phyloP scores from a whole-genome alignment of 53 echinoderm and acorn worm species.

The Holothuria leucospilota region DNA sequence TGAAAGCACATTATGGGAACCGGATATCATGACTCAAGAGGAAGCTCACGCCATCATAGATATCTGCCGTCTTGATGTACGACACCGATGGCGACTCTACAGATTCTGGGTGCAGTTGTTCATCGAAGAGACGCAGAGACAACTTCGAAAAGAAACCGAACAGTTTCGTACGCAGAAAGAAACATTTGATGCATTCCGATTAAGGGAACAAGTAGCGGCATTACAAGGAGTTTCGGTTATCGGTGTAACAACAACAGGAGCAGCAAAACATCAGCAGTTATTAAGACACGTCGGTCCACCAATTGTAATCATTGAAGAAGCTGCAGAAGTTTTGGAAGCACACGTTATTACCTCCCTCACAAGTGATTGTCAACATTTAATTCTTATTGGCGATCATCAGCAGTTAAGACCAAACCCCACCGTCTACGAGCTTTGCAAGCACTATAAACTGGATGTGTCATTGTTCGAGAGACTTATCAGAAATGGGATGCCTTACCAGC shows the following conservation, averaged over 20 bases:
- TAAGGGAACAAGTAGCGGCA: conserved; percentile 61
- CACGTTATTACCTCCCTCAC: conserved; percentile 80
- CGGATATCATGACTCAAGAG: conserved; percentile 61
- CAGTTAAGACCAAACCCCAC: conserved; percentile 86
- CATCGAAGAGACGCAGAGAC: background rate
- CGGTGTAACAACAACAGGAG: conserved; percentile 92
- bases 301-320: conserved; percentile 88
- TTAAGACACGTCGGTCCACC: conserved; percentile 66
- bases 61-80: conserved; percentile 36
- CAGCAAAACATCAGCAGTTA: conserved; percentile 71
- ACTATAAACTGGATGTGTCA: conserved; percentile 77
- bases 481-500: conserved; percentile 71
- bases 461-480: conserved; percentile 85
- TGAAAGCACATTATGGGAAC: conserved; percentile 28
- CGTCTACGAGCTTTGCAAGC: conserved; percentile 77
- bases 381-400: conserved; percentile 88
- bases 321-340: conserved; percentile 85
- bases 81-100: conserved; percentile 66
- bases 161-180: conserved; percentile 50
- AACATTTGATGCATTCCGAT: conserved; percentile 45
- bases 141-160: conserved; percentile 14
- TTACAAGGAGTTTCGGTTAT: conserved; percentile 66
- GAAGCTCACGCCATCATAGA: conserved; percentile 40
- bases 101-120: conserved; percentile 55
- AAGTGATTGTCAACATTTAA: conserved; percentile 75